phyloP scores from a whole-genome alignment of 2,113 vertebrate genomes.

The Coreoperca whiteheadi region DNA sequence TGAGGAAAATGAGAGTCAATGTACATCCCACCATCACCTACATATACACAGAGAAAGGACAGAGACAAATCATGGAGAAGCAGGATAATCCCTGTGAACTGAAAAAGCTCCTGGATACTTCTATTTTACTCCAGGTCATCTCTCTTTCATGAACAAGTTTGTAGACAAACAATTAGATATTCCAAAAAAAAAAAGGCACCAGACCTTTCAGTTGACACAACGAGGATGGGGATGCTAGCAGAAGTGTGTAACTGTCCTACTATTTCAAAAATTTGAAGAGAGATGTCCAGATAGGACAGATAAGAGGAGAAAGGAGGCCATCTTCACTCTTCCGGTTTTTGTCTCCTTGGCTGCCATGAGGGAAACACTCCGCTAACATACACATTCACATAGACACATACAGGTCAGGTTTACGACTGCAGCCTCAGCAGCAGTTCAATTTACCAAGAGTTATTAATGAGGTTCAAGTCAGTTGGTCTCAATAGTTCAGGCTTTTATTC shows the following conservation, averaged over 20 bases:
- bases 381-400: background rate
- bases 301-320: constrained; percentile 37
- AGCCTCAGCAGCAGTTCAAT: constrained; percentile 57
- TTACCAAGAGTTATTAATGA: constrained; percentile 54
- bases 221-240: constrained; percentile 6
- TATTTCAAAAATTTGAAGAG: constrained; percentile 55
- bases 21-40: constrained; percentile 26
- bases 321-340: constrained; percentile 45
- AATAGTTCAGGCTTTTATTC: constrained; percentile 36
- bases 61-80: background rate
- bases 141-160: background rate
- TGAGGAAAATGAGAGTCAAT: constrained; percentile 36
- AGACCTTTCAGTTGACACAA: background rate
- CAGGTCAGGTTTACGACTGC: constrained; percentile 13
- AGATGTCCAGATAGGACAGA: constrained; percentile 57
- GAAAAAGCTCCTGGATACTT: constrained; percentile 11
- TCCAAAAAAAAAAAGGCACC: constrained; percentile 15
- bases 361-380: background rate
- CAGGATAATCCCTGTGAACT: constrained; percentile 9
- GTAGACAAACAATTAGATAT: constrained; percentile 3
- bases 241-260: background rate
- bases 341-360: constrained; percentile 22
- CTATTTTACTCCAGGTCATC: background rate
- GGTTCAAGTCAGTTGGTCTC: constrained; percentile 30
- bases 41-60: constrained; percentile 10